Conservation (phyloP, 2,888 invertebrate species). For the Pristionchus exspectatus region DNA sequence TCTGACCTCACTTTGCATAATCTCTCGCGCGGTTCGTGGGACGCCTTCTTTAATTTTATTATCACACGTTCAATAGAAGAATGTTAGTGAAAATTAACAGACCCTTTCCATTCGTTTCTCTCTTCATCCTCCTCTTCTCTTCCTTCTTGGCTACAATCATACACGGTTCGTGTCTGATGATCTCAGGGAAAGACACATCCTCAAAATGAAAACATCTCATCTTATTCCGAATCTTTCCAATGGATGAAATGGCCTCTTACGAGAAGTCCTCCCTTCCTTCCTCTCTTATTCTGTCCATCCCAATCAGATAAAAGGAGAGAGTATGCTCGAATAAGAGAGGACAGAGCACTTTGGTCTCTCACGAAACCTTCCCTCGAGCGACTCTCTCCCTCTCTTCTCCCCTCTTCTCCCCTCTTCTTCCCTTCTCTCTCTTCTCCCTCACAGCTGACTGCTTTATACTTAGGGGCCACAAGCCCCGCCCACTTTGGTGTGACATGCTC, state of each 20-base stretch:
- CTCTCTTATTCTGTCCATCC: neutral
- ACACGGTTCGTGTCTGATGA: neutral
- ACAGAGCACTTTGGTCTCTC: neutral
- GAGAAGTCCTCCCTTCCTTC: neutral
- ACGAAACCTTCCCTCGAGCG: neutral
- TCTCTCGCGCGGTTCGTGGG: too few species aligned
- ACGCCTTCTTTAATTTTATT: too few species aligned
- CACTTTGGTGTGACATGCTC: too few species aligned
- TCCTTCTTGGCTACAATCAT: conserved; percentile 31
- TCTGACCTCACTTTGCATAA: too few species aligned
- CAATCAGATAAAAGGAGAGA: neutral
- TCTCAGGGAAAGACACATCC: conserved; percentile 54
- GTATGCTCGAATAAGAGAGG: neutral
- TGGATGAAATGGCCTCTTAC: neutral
- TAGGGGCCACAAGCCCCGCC: too few species aligned
- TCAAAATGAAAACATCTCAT: neutral
- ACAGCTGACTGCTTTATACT: conserved; percentile 47
- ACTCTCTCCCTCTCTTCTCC: neutral
- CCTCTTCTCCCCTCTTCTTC: neutral
- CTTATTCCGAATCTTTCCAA: neutral
- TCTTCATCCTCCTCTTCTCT: conserved; percentile 3
- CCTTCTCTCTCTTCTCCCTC: conserved; percentile 23
- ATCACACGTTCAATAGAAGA: too few species aligned
- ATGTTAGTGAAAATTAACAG: neutral
- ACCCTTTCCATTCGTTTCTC: conserved; percentile 12